Evolutionary conservation across 2,888 invertebrate genomes (phyloP).

Genomic region (Tachina grossa): DNA sequence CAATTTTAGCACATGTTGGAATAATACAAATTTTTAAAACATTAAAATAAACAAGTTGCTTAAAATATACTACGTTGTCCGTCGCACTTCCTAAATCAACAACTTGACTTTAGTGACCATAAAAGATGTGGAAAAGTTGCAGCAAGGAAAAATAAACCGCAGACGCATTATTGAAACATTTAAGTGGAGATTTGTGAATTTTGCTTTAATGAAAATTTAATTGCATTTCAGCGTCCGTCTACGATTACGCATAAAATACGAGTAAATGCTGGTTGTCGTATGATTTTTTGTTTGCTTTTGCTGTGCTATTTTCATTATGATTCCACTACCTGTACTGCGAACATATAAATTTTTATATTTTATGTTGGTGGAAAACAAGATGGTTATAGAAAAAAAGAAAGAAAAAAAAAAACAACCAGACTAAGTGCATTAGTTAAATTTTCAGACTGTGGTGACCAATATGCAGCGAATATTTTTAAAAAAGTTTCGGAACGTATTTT

Average conservation of each 20-base stretch:
- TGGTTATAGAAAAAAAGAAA: conserved; percentile 21
- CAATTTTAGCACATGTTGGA: conserved; percentile 63
- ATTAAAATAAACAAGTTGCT: conserved; percentile 23
- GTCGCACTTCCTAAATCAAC: conserved; percentile 49
- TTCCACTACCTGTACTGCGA: conserved; percentile 54
- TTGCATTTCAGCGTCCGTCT: conserved; percentile 60
- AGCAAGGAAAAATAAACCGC: conserved; percentile 34
- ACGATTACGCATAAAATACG: conserved; percentile 56
- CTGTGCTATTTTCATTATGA: not conserved
- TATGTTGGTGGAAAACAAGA: conserved; percentile 29
- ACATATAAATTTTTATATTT: conserved; percentile 4
- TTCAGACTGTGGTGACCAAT: conserved; percentile 20
- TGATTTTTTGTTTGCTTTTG: not conserved
- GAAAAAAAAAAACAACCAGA: not conserved
- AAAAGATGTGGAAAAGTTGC: not conserved
- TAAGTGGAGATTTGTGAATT: conserved; percentile 41
- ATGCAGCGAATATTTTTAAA: not conserved
- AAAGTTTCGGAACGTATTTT: not conserved
- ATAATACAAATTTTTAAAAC: conserved; percentile 20
- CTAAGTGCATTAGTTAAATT: conserved; percentile 6
- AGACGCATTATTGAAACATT: conserved; percentile 62
- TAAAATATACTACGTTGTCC: not conserved
- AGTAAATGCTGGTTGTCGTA: not conserved
- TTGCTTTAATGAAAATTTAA: conserved; percentile 66
- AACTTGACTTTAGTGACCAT: conserved; percentile 46